phyloP scores from a whole-genome alignment of 2,888 invertebrate genomes.

The Chaetoderma sp. region DNA sequence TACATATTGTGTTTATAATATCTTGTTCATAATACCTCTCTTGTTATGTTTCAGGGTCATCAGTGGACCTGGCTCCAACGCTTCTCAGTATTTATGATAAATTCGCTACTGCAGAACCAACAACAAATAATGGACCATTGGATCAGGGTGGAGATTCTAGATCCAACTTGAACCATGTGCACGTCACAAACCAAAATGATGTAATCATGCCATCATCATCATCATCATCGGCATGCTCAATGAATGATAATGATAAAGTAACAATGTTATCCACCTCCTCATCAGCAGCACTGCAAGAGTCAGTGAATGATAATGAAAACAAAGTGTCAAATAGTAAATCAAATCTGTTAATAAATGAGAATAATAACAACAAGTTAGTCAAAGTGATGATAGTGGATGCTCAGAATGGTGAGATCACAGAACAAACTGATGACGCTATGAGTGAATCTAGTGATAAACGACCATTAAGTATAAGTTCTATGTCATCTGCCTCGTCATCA shows the following conservation, averaged over 20 bases:
- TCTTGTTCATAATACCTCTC: too few species aligned
- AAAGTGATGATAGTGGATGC: too few species aligned
- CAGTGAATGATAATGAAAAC: too few species aligned
- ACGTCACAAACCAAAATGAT: conserved; percentile 13
- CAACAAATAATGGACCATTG: too few species aligned
- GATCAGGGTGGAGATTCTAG: too few species aligned
- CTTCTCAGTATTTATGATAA: conserved; percentile 57
- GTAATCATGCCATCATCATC: background rate
- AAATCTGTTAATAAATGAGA: too few species aligned
- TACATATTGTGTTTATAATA: too few species aligned
- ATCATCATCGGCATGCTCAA: background rate
- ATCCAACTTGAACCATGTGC: background rate
- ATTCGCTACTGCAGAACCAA: conserved; percentile 39
- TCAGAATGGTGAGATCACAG: background rate
- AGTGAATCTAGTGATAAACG: conserved; percentile 67
- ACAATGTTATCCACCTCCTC: too few species aligned
- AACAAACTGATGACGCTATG: conserved; percentile 8
- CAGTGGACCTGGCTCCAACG: conserved; percentile 56
- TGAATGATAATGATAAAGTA: too few species aligned
- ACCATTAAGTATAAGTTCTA: conserved; percentile 67
- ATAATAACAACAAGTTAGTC: too few species aligned
- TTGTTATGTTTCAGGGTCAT: conserved; percentile 49
- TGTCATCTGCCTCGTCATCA: conserved; percentile 65
- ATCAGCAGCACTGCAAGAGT: too few species aligned
- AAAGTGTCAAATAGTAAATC: too few species aligned